Evolutionary conservation across 2,797 vertebrate species (phyloP).

Genomic region (Chelon labrosus): DNA sequence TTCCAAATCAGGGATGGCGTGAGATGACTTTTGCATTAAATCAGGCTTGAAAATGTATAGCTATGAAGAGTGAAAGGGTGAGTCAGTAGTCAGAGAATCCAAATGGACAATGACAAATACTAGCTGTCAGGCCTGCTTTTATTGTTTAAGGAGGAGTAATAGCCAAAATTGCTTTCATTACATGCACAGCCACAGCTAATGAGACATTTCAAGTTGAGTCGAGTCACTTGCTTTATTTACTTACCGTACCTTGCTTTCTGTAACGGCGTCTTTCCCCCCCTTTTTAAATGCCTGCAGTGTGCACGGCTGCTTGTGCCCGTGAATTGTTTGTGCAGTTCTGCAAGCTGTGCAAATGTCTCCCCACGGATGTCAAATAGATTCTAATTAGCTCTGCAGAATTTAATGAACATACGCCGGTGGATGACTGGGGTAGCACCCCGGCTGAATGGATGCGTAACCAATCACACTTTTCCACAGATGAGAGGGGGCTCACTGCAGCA

Average conservation of each 20-base stretch:
- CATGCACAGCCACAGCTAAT: slow-evolving; percentile 24
- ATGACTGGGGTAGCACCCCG: slow-evolving; percentile 60
- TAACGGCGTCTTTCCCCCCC: neutral
- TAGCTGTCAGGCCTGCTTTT: neutral
- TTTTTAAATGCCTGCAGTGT: slow-evolving; percentile 28
- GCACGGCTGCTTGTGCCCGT: slow-evolving; percentile 56
- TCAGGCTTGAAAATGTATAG: too few species aligned
- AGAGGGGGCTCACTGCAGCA: slow-evolving; percentile 41
- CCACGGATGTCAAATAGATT: slow-evolving; percentile 74
- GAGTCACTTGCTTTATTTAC: slow-evolving; percentile 45
- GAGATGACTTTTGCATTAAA: neutral
- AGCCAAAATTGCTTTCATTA: slow-evolving; percentile 11
- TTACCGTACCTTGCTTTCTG: slow-evolving; percentile 6
- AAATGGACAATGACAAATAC: neutral
- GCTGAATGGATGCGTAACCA: slow-evolving; percentile 69
- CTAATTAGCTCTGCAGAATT: slow-evolving; percentile 80
- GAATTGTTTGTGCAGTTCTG: slow-evolving; percentile 69
- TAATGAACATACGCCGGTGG: slow-evolving; percentile 75
- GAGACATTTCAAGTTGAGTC: slow-evolving; percentile 35
- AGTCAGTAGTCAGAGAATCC: slow-evolving; percentile 18
- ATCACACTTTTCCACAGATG: slow-evolving; percentile 65
- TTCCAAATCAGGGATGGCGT: neutral
- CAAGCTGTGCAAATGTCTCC: slow-evolving; percentile 73
- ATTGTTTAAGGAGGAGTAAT: slow-evolving; percentile 8
- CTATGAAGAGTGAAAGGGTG: neutral